Conservation (phyloP, 2,797 vertebrate species). For the Muscicapa striata region DNA sequence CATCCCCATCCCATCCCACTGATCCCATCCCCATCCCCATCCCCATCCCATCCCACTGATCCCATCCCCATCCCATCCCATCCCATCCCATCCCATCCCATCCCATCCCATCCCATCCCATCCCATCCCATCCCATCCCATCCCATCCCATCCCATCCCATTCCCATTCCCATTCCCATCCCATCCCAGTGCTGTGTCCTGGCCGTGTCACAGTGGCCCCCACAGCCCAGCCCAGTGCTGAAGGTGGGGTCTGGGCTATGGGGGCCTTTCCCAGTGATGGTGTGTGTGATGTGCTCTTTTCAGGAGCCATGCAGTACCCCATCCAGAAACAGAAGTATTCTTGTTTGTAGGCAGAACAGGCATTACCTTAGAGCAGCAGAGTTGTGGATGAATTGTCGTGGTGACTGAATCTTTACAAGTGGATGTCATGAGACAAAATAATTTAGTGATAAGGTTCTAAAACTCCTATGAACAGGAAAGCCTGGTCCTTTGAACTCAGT, state of each 20-base stretch:
- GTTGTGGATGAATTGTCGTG: fast-evolving
- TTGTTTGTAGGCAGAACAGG: background rate
- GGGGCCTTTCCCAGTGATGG: background rate
- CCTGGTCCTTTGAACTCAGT: background rate
- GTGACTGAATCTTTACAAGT: background rate
- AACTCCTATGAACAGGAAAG: background rate
- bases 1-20: background rate
- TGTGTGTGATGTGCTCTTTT: background rate
- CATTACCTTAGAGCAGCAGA: background rate
- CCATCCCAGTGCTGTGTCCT: background rate
- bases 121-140: too few relatives aligned
- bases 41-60: too few relatives aligned
- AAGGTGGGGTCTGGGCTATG: background rate
- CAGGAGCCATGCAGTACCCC: background rate
- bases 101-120: too few relatives aligned
- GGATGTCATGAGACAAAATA: background rate
- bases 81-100: too few relatives aligned
- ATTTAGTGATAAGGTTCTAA: background rate
- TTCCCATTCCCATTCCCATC: too few relatives aligned
- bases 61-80: too few relatives aligned
- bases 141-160: too few relatives aligned
- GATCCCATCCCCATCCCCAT: too few relatives aligned
- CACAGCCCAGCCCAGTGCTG: background rate
- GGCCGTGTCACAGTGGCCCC: background rate
- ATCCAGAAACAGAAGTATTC: background rate